Base-by-base conservation (phyloP, 2,888 invertebrate genomes). In the Scaptodrosophila latifasciaeformis region DNA sequence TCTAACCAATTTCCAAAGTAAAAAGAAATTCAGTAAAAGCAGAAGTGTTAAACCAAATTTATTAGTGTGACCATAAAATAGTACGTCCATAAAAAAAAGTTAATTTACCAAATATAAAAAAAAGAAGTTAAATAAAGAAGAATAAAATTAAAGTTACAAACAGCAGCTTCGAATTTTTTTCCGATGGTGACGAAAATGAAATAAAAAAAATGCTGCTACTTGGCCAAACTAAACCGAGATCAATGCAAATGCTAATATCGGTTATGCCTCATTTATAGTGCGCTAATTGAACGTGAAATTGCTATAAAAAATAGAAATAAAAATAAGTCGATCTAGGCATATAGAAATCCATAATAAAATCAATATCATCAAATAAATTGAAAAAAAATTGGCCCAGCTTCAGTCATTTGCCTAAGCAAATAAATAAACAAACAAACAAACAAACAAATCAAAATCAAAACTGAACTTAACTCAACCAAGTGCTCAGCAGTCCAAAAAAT, bases 211-310 rank as follows among this genome's bases (percentile, higher is more conserved):
- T 43, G 34, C 40, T 39, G 29, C 37, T n/a, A n/a, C n/a, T 37
- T 12, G 18, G 10, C n/a, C 40, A 19, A 4, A 43, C 45, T 45
- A 47, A 49, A 49, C 61, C 55, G 50, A 61, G 57, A 59, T 18
- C 40, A 42, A 54, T 68, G 58, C 63, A 54, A 52, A 62, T 74
- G 74, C 61, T 67, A 62, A 67, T 64, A 65, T 65, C 66, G 66
- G 62, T 67, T 71, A 74, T 65, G 76, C 68, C 68, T 75, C 72
- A 70, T 71, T 67, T 72, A 67, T 65, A 68, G 66, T 66, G 84
- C 80, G 83, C 76, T 84, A 85, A 85, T 85, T 84, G 83, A 80
- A 81, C 78, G 83, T 85, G 82, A 83, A 83, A 81, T 80, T 75
- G 70, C 72, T 70, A 71, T 62, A 65, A 65, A 62, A 62, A 54